Evolutionary conservation across 2,113 vertebrate species (phyloP).

Genomic region (Paedocypris sp.): DNA sequence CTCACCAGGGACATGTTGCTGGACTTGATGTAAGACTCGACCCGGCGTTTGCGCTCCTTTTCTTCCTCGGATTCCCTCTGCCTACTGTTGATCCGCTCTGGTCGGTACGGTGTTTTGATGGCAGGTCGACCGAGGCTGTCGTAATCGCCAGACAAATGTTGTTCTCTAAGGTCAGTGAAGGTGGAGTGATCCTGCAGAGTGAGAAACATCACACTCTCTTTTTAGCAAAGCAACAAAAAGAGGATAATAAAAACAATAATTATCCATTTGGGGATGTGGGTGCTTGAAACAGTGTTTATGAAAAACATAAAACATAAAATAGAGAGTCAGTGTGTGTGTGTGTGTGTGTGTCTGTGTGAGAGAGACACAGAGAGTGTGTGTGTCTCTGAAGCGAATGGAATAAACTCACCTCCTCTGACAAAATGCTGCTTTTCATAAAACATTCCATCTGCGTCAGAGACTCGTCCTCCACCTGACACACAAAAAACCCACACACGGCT

Average conservation of each 20-base stretch:
- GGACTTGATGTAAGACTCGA: constrained; percentile 48
- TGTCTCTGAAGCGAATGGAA: not conserved
- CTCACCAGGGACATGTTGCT: constrained; percentile 56
- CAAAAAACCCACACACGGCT: not conserved
- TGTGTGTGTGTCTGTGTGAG: too few species aligned
- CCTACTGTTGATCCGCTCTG: constrained; percentile 20
- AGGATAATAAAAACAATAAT: too few species aligned
- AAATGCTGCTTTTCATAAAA: constrained; percentile 66
- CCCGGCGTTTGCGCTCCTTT: constrained; percentile 41
- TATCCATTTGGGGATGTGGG: too few species aligned
- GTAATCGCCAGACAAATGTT: constrained; percentile 55
- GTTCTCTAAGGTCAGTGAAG: constrained; percentile 43
- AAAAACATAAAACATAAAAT: not conserved
- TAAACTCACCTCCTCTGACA: constrained; percentile 66
- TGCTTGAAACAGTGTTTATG: not conserved
- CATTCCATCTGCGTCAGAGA: constrained; percentile 56
- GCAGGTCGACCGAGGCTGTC: constrained; percentile 58
- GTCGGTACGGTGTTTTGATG: constrained; percentile 8
- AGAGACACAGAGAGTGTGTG: too few species aligned
- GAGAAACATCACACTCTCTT: too few species aligned
- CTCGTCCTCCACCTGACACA: constrained; percentile 66
- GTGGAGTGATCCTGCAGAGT: constrained; percentile 54
- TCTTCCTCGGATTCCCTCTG: constrained; percentile 30
- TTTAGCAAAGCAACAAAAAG: too few species aligned
- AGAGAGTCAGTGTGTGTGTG: too few species aligned